Evolutionary conservation across 2,888 invertebrate species (phyloP), one percentile per base, ranked within the genome.

Genomic region (Xanthia icteritia): DNA sequence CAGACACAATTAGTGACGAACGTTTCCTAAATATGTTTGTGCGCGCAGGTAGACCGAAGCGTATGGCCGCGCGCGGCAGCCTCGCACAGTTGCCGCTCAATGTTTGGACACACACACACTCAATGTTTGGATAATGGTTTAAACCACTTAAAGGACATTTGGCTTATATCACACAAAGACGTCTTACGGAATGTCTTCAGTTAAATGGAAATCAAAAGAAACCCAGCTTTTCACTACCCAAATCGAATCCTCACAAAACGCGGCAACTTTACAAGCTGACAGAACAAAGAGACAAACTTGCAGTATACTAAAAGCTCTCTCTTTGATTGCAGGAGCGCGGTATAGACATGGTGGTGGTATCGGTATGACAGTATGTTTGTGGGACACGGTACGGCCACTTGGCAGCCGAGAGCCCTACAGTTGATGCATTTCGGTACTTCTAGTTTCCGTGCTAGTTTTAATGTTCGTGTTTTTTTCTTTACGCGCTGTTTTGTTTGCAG

Each of bases 361-460:
- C 66, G 76, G 82, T 70, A 82, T 77, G 77, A 85, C 64, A 85
- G 85, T 88, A 79, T 89, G 90, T 90, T 90, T 89, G 88, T 90
- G 88, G 90, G 89, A 88, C 90, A 88, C 86, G 83, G 80, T 73
- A 73, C 79, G 78, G 88, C 79, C 92, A 90, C 94, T 94, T 92
- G 89, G 88, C 88, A 84, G 83, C 87, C 77, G 88, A 93, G 92
- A 79, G 88, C 90, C 86, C 92, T 93, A 84, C 88, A 90, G 91
- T 89, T 94, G 94, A 94, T 94, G 94, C 93, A 92, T 94, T 94
- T 92, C 89, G 90, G 90, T 91, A 88, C 91, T 90, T 86, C 85
- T 86, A 82, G 86, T 83, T 86, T 90, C 80, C 88, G 89, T 81
- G 83, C 88, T 88, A 86, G 88, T 89, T 90, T 88, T 87, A 84